Evolutionary conservation across 2,797 vertebrate species (phyloP).

Genomic region (Euthynnus affinis): DNA sequence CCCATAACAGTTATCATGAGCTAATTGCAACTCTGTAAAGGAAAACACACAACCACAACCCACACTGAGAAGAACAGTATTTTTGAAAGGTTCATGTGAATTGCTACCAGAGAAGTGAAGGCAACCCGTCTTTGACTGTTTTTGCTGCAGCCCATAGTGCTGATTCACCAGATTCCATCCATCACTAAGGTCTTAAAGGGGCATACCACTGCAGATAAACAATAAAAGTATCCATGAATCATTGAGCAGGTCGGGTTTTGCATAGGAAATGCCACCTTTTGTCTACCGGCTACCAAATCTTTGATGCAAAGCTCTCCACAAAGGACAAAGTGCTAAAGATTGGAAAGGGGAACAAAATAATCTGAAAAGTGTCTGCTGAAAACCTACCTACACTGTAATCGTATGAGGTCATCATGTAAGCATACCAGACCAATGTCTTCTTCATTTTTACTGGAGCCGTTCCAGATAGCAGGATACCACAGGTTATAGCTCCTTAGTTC

Average conservation of each 20-base stretch:
- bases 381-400: slow-evolving; percentile 10
- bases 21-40: slow-evolving; percentile 17
- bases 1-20: slow-evolving; percentile 12
- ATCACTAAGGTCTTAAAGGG: slow-evolving; percentile 41
- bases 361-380: neutral
- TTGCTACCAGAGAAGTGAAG: slow-evolving; percentile 5
- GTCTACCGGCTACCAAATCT: slow-evolving; percentile 1
- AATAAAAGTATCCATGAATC: neutral
- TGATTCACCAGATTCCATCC: slow-evolving; percentile 55
- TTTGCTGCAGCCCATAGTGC: slow-evolving; percentile 48
- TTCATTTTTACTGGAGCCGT: slow-evolving; percentile 13
- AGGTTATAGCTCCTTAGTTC: neutral
- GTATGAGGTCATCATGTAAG: slow-evolving; percentile 5
- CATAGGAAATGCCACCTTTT: neutral
- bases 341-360: neutral
- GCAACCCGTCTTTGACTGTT: slow-evolving; percentile 20
- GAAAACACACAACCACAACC: slow-evolving; percentile 4
- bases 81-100: neutral
- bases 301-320: neutral
- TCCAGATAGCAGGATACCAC: neutral
- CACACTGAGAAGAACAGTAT: neutral
- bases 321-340: neutral
- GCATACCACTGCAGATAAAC: slow-evolving; percentile 33
- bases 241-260: neutral
- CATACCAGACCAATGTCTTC: neutral